These are phyloP conservation scores for Chymomyza fuscimana DNA, from an alignment of 2,888 invertebrate species.

Conservation along the genomic window DNA sequence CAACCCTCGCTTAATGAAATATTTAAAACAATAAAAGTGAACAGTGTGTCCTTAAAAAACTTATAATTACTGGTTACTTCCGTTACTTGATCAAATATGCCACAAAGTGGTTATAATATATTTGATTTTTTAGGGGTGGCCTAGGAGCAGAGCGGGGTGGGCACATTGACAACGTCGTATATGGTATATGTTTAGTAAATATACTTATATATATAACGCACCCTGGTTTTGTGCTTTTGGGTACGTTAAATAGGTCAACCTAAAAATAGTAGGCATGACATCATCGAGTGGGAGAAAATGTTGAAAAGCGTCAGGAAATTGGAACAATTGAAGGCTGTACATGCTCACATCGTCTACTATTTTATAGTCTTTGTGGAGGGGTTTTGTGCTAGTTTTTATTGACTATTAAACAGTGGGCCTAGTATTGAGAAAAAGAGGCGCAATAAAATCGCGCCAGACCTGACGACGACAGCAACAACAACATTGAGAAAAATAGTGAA, in stretches of 20 bases:
- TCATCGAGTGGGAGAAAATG: conserved; percentile 38
- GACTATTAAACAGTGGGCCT: background rate
- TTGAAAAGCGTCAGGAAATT: conserved; percentile 21
- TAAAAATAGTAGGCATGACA: conserved; percentile 58
- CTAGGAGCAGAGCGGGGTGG: conserved; percentile 3
- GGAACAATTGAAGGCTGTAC: conserved; percentile 40
- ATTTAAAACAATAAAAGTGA: background rate
- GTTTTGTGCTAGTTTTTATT: background rate
- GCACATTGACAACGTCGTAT: background rate
- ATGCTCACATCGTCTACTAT: background rate
- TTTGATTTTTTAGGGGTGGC: background rate
- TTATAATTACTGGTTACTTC: background rate
- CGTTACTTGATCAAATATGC: background rate
- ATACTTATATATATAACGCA: conserved; percentile 26
- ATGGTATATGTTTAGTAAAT: background rate
- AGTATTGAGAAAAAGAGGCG: background rate
- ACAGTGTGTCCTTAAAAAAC: background rate
- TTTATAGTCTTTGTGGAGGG: background rate
- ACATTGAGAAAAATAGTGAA: conserved; percentile 43
- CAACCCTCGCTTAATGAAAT: too few relatives aligned
- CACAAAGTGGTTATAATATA: background rate
- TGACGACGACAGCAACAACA: conserved; percentile 21
- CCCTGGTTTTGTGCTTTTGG: conserved; percentile 28
- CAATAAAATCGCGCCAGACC: background rate
- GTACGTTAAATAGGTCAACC: conserved; percentile 56